Base-by-base conservation (phyloP, 2,113 vertebrate genomes). In the Brachyistius frenatus region DNA sequence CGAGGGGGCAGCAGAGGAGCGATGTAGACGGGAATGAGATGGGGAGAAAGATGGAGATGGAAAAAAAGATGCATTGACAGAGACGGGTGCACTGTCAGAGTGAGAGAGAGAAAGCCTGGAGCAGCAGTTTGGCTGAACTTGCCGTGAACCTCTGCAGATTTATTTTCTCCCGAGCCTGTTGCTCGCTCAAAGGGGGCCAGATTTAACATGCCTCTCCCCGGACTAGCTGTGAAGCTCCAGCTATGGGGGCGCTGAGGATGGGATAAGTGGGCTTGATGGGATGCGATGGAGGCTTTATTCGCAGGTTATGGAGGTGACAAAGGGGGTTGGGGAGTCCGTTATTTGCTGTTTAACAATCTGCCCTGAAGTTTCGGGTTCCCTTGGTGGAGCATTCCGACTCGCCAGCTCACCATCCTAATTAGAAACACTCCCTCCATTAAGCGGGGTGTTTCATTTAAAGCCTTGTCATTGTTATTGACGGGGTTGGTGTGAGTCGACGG, bases 111-210 rank as follows among this genome's bases (percentile, higher is more conserved):
- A 7, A 64, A 80, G 84, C 79, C 69, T 77, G 8, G 63, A 87
- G 84, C 84, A 82, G 88, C 44, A 91, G 90, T 84, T 95, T 95
- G 94, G 94, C 94, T 95, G 94, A 95, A 95, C 94, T 94, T 86
- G 65, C 78, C 13, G 61, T 95, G 94, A 95, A 95, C 94, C 80
- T 89, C 73, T 2, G 89, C 90, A 93, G 93, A 95, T 94, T 93
- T 94, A 94, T 95, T 95, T 93, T 94, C 93, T 92, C 90, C 89
- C 32, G 86, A 92, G 93, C 86, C 86, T 58, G 86, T 88, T 86
- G 89, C 91, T 93, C 77, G 81, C 91, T 88, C 81, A 63, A 89
- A 93, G 91, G 88, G 87, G 90, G 89, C 88, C 87, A 88, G 88
- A 93, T 93, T 91, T 93, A 23, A 93, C 91, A 89, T 74, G 84